Evolutionary conservation across 1,140 invertebrate species (phyloP).

Genomic region (Calephelis nemesis): DNA sequence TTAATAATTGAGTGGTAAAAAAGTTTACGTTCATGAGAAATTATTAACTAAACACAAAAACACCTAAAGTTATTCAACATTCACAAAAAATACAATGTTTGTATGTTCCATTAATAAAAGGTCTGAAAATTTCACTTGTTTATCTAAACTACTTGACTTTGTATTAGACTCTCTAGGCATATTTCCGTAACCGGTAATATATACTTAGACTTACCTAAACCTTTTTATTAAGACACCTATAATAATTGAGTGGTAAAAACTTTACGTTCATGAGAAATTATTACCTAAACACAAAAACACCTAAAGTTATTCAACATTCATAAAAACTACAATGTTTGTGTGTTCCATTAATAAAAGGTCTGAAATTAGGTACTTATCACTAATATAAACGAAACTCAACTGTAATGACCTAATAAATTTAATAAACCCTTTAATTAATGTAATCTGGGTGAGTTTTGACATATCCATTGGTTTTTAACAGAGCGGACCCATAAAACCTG

Average conservation of each 20-base stretch:
- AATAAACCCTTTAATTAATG: slow-evolving; percentile 18
- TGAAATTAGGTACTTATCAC: slow-evolving; percentile 14
- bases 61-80: not conserved
- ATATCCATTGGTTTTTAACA: slow-evolving; percentile 24
- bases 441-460: slow-evolving; percentile 24
- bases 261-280: not conserved
- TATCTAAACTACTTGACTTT: no score
- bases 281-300: not conserved
- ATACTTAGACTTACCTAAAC: no score
- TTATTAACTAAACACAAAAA: not conserved
- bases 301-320: not conserved
- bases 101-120: slow-evolving; percentile 11
- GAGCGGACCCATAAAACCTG: slow-evolving; percentile 38
- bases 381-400: slow-evolving; percentile 16
- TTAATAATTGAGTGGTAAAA: no score
- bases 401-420: slow-evolving; percentile 15
- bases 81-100: slow-evolving; percentile 6
- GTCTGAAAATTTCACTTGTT: no score
- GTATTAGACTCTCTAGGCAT: no score
- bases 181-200: no score
- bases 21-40: not conserved
- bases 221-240: no score
- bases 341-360: slow-evolving; percentile 9
- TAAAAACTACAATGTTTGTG: slow-evolving; percentile 6
- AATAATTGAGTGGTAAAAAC: no score